These are phyloP conservation scores for Loxodonta africana DNA, from an alignment of 2,113 vertebrate species.

Conservation along the genomic window DNA sequence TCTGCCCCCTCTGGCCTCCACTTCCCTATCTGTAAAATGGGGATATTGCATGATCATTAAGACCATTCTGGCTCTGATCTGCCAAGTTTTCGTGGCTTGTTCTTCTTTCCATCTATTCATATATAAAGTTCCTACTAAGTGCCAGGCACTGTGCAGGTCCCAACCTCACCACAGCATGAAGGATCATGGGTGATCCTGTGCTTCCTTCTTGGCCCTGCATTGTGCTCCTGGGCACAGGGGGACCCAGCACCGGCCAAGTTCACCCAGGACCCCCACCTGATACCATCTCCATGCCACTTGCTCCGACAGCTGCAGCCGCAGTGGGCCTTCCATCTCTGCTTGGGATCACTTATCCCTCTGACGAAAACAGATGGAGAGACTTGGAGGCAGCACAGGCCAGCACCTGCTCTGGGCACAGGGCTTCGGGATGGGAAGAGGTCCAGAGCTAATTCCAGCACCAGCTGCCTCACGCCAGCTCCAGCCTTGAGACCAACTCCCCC, in stretches of 20 bases:
- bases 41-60: no score
- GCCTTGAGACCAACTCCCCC: not conserved
- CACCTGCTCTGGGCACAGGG: not conserved
- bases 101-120: not conserved
- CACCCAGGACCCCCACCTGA: not conserved
- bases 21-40: no score
- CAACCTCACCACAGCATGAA: not conserved
- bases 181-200: fast-evolving
- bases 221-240: not conserved
- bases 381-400: not conserved
- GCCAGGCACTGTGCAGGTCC: not conserved
- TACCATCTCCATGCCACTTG: fast-evolving
- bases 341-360: not conserved
- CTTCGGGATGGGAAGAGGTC: not conserved
- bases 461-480: not conserved
- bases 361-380: conserved; percentile 64
- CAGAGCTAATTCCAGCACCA: conserved; percentile 30
- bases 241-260: not conserved
- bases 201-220: fast-evolving
- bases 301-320: not conserved
- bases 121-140: not conserved
- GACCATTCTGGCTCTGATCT: not conserved
- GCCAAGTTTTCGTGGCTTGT: not conserved
- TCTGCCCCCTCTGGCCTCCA: no score
- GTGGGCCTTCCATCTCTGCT: not conserved